Base-by-base conservation (phyloP, 2,113 vertebrate genomes). In the Ahaetulla prasina region DNA sequence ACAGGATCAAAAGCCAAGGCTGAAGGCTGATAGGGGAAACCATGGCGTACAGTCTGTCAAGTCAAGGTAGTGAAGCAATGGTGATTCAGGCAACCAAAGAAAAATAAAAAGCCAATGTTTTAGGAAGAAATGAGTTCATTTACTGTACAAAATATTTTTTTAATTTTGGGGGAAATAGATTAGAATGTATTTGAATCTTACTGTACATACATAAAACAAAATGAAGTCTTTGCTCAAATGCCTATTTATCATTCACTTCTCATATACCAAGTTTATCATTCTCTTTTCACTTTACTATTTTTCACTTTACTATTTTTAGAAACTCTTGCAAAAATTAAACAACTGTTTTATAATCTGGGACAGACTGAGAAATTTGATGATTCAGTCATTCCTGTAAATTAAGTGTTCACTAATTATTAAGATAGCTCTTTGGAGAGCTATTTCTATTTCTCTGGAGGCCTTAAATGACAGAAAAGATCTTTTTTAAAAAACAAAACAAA, bases 1-100 rank as follows among this genome's bases (percentile, higher is more conserved):
- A 99, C 99, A 0, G 99, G 99, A 98, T 99, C 99, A 93, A 99
- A 99, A 92, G 99, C 99, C 99, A 99, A 98, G 93, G 99, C 98
- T 5, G 99, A 99, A 55, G 99, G 99, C 93, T 99, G 99, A 95
- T 99, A 99, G 93, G 99, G 99, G 95, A 99, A 99, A 97, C 99
- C 99, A 98, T 99, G 99, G 94, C 99, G 99, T 93, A 99, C 98
- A 90, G 99, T 99, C 99, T 99, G 97, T 92, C 45, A 95, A 95
- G 95, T 84, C 95, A 97, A 80, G 96, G 91, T 94, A 95, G 80
- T 0, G 0, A 93, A 96, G 93, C 39, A 95, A 93, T 85, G 88
- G 93, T 12, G 60, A 91, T 53, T 55, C 89, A 95, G 85, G 89
- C 92, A 96, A 94, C 50, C 94, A 53, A 95, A 39, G 94, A 89